Percentiles rank a stretch among this genome's conserved stretches.
These are phyloP conservation scores for Pseudochaenichthys georgianus DNA, from an alignment of 2,797 vertebrate genomes.

Conservation along the genomic window DNA sequence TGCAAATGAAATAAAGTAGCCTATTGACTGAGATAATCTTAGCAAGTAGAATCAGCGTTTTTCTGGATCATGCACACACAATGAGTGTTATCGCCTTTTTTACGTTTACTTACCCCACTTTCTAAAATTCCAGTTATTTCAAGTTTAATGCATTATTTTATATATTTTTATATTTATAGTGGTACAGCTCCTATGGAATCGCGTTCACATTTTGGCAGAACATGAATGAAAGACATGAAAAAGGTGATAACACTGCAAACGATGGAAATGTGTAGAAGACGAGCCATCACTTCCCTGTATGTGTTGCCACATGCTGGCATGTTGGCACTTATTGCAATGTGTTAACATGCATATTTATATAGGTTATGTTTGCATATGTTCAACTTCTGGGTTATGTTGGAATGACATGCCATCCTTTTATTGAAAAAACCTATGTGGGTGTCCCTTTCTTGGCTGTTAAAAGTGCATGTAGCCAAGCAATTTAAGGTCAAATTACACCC, in stretches of 20 bases:
- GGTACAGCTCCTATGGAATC: neutral
- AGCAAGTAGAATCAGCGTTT: too few species aligned
- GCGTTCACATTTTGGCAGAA: conserved; percentile 1
- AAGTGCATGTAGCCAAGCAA: conserved; percentile 62
- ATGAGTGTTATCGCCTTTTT: too few species aligned
- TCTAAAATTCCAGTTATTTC: neutral
- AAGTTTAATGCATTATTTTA: neutral
- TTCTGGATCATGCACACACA: too few species aligned
- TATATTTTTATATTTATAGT: neutral
- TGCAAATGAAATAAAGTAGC: too few species aligned
- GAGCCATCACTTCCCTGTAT: conserved; percentile 26
- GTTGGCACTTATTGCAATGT: conserved; percentile 33
- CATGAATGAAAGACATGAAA: conserved; percentile 25
- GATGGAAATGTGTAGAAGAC: conserved; percentile 4
- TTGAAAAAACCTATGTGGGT: conserved; percentile 49
- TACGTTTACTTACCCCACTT: too few species aligned
- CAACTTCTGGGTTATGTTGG: conserved; percentile 39
- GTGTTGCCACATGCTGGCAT: conserved; percentile 38
- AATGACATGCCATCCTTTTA: conserved; percentile 49
- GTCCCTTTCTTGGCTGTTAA: conserved; percentile 48
- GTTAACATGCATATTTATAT: conserved; percentile 42
- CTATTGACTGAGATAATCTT: too few species aligned
- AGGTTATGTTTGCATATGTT: conserved; percentile 38
- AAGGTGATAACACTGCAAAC: neutral
- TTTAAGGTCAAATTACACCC: conserved; percentile 74